These are phyloP conservation scores for Ennomos fuscantarius DNA, from an alignment of 2,888 invertebrate species.

Conservation along the genomic window DNA sequence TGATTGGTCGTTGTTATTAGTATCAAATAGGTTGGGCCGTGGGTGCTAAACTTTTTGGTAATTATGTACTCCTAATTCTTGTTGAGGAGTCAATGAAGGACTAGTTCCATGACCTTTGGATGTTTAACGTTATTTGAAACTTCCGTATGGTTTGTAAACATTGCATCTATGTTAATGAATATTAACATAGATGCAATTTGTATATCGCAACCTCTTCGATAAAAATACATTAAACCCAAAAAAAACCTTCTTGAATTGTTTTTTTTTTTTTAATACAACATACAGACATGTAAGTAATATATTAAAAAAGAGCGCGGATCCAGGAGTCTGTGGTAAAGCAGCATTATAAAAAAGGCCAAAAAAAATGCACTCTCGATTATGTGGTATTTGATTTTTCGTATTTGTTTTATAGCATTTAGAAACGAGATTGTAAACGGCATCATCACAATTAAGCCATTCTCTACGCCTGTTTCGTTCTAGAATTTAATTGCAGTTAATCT, in stretches of 20 bases:
- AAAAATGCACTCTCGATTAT: not conserved
- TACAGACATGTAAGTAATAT: too few species aligned
- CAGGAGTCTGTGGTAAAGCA: too few species aligned
- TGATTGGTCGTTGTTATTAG: slow-evolving; percentile 61
- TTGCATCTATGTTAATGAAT: too few species aligned
- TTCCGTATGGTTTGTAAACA: slow-evolving; percentile 11
- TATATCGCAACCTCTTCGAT: too few species aligned
- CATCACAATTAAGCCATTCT: slow-evolving; percentile 27
- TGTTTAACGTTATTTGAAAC: slow-evolving; percentile 14
- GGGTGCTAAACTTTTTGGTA: slow-evolving; percentile 38
- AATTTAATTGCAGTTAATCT: slow-evolving; percentile 23
- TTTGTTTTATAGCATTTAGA: slow-evolving; percentile 16
- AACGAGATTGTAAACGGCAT: slow-evolving; percentile 21
- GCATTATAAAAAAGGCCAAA: too few species aligned
- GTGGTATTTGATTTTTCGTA: slow-evolving; percentile 14
- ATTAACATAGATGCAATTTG: not conserved
- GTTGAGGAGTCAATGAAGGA: slow-evolving; percentile 35
- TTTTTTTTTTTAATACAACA: not conserved
- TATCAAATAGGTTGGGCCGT: slow-evolving; percentile 38
- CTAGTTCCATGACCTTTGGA: slow-evolving; percentile 33
- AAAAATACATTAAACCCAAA: too few species aligned
- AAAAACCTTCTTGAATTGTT: too few species aligned
- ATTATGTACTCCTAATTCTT: slow-evolving; percentile 35
- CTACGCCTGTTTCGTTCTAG: slow-evolving; percentile 16
- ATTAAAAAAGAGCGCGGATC: too few species aligned